Conservation (phyloP, 2,888 invertebrate genomes). For the Phlogophora meticulosa region DNA sequence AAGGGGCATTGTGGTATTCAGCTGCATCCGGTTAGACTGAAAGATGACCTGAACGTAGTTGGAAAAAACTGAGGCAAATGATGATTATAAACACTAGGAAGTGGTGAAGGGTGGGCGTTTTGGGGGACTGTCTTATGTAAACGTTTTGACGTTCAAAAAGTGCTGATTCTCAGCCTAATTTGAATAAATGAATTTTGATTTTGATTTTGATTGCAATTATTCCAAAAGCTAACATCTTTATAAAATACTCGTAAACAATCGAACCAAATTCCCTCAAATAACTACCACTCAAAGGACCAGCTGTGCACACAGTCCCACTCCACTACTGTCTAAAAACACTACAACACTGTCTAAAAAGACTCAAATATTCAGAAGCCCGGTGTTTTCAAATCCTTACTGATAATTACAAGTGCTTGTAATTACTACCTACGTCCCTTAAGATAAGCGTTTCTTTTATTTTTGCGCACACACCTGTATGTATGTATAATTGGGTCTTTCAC, state of each 20-base stretch:
- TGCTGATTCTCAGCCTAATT: too few relatives aligned
- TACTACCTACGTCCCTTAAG: constrained; percentile 38
- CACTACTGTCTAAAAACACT: constrained; percentile 12
- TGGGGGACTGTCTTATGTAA: too few relatives aligned
- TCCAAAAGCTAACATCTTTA: background rate
- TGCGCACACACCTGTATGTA: constrained; percentile 55
- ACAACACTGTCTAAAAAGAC: constrained; percentile 13
- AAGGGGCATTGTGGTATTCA: too few relatives aligned
- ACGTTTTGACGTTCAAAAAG: too few relatives aligned
- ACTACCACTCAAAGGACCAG: background rate
- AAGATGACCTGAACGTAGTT: too few relatives aligned
- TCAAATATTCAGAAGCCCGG: constrained; percentile 52
- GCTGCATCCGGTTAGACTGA: too few relatives aligned
- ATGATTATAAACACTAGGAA: too few relatives aligned
- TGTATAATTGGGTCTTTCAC: constrained; percentile 60
- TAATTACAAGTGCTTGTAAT: constrained; percentile 60
- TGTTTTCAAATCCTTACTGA: constrained; percentile 61
- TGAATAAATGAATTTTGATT: too few relatives aligned
- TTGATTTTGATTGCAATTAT: too few relatives aligned
- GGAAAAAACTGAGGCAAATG: too few relatives aligned
- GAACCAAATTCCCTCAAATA: background rate
- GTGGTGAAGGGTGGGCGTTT: too few relatives aligned
- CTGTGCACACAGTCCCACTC: constrained; percentile 7
- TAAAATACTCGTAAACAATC: background rate
- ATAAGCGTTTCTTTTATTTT: constrained; percentile 54